Evolutionary conservation across 2,888 invertebrate species (phyloP).

Genomic region (Eristalinus sepulchralis): DNA sequence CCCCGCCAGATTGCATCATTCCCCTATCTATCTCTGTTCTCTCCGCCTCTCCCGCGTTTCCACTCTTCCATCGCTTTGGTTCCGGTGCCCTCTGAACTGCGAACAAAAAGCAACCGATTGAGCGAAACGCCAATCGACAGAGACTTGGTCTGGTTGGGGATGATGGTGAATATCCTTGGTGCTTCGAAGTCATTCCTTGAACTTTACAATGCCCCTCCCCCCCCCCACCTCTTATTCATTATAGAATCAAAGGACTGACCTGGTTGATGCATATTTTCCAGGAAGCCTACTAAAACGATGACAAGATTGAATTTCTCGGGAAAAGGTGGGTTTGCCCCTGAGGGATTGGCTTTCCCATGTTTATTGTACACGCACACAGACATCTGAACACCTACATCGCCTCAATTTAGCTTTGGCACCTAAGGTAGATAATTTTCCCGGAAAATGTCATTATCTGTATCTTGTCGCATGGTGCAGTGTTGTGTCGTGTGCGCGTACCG

Average conservation of each 20-base stretch:
- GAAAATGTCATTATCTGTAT: background rate
- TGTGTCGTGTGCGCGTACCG: background rate
- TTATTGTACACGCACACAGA: background rate
- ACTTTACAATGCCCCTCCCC: background rate
- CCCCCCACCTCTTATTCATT: slow-evolving; percentile 12
- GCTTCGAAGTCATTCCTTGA: background rate
- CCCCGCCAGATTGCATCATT: too few species aligned
- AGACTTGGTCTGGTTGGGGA: background rate
- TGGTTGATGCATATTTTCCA: slow-evolving; percentile 7
- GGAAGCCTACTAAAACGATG: slow-evolving; percentile 17
- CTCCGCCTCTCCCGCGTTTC: too few species aligned
- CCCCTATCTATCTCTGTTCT: too few species aligned
- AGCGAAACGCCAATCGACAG: background rate
- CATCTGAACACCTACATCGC: background rate
- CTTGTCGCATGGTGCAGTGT: background rate
- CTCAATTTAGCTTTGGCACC: background rate
- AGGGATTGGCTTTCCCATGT: background rate
- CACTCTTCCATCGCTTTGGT: too few species aligned
- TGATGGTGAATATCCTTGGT: background rate
- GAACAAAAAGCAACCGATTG: background rate
- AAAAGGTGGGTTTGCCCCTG: slow-evolving; percentile 1
- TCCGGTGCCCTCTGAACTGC: too few species aligned
- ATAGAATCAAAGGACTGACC: slow-evolving; percentile 23
- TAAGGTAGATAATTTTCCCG: background rate
- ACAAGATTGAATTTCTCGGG: slow-evolving; percentile 31